Percentiles rank a stretch among this genome's conserved stretches.
phyloP scores from a whole-genome alignment of 2,888 invertebrate genomes.

The Heterodera filipjevi region DNA sequence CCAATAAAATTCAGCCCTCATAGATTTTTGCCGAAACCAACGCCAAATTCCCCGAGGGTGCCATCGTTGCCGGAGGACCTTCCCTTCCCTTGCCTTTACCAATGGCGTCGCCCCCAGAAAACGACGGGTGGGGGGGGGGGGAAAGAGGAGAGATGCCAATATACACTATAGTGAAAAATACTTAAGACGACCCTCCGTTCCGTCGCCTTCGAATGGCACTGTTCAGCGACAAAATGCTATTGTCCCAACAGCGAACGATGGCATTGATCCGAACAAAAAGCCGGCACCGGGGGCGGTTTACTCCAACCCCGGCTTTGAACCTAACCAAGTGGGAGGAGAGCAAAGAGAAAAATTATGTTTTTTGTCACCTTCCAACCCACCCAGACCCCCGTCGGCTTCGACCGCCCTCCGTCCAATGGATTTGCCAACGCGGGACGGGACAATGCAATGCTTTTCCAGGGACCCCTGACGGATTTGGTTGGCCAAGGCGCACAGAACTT shows the following conservation, averaged over 20 bases:
- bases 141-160: too few relatives aligned
- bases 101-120: background rate
- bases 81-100: background rate
- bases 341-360: background rate
- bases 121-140: background rate
- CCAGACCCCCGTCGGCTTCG: background rate
- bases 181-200: background rate
- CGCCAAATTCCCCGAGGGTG: slow-evolving; percentile 11
- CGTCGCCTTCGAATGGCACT: background rate
- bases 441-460: background rate
- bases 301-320: slow-evolving; percentile 5
- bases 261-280: background rate
- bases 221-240: background rate
- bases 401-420: slow-evolving; percentile 4
- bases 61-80: background rate
- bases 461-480: slow-evolving; percentile 31
- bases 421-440: slow-evolving; percentile 6
- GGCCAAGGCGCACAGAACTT: slow-evolving; percentile 34
- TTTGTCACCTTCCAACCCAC: background rate
- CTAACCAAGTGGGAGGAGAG: background rate
- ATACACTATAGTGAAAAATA: too few relatives aligned
- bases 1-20: background rate
- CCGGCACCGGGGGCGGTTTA: slow-evolving; percentile 2
- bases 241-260: background rate
- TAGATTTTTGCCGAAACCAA: slow-evolving; percentile 28